phyloP scores from a whole-genome alignment of 2,113 vertebrate species.

The Polyodon spathula region DNA sequence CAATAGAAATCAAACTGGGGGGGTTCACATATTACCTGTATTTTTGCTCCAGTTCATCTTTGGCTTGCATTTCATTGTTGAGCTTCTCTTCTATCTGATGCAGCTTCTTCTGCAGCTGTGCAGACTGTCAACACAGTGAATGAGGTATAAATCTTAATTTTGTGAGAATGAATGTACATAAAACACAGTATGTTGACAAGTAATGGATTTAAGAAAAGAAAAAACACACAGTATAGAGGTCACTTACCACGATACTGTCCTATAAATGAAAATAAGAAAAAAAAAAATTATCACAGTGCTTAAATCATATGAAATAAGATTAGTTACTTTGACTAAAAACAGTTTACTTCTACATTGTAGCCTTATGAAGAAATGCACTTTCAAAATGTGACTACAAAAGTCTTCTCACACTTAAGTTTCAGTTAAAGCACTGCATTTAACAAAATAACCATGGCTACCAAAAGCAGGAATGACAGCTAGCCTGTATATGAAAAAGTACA shows the following conservation, averaged over 20 bases:
- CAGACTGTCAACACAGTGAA: conserved; percentile 33
- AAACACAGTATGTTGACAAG: too few species aligned
- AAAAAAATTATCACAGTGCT: background rate
- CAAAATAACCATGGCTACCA: too few species aligned
- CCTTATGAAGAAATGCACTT: too few species aligned
- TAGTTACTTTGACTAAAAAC: too few species aligned
- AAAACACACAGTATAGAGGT: conserved; percentile 5
- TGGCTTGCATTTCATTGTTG: conserved; percentile 77
- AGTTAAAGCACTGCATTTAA: too few species aligned
- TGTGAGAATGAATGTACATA: too few species aligned
- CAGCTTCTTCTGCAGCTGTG: conserved; percentile 79
- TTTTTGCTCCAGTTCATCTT: conserved; percentile 85
- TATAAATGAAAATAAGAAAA: conserved; percentile 36
- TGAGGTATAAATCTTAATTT: background rate
- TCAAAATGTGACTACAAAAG: too few species aligned
- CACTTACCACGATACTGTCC: conserved; percentile 51
- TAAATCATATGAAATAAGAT: background rate
- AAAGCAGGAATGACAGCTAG: too few species aligned
- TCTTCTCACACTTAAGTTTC: too few species aligned
- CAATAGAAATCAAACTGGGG: background rate
- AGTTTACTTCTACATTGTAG: too few species aligned
- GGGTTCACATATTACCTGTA: conserved; percentile 59
- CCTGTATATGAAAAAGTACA: too few species aligned
- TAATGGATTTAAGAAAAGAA: background rate
- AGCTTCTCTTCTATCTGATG: conserved; percentile 78